phyloP scores from a whole-genome alignment of 2,888 invertebrate genomes.

The Scaptomyza caliginosa region DNA sequence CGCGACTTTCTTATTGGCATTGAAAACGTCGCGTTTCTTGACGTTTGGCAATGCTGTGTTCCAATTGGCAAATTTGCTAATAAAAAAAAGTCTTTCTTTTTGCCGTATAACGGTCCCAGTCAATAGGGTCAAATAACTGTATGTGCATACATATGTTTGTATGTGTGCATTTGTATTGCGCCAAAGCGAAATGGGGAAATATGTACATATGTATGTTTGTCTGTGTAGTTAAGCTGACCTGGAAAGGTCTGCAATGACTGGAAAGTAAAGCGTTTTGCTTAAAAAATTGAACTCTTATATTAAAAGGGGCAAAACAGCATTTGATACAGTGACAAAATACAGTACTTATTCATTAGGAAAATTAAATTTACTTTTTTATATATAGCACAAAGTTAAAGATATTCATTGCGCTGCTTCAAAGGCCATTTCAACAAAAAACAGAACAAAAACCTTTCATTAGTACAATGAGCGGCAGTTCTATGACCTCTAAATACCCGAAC shows the following conservation, averaged over 20 bases:
- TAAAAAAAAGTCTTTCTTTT: slow-evolving; percentile 43
- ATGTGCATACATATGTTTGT: slow-evolving; percentile 14
- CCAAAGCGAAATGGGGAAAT: slow-evolving; percentile 6
- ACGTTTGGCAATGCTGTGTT: slow-evolving; percentile 38
- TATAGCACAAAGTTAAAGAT: slow-evolving; percentile 4
- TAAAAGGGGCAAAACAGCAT: not conserved
- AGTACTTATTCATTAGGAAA: not conserved
- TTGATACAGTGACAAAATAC: not conserved
- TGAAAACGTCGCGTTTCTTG: slow-evolving; percentile 43
- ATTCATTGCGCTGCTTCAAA: slow-evolving; percentile 1
- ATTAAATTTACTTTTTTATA: not conserved
- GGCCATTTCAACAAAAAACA: no score
- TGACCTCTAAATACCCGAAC: slow-evolving; percentile 29
- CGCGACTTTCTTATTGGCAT: slow-evolving; percentile 74
- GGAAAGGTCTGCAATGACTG: slow-evolving; percentile 12
- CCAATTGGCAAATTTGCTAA: slow-evolving; percentile 47
- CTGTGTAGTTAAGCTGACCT: no score
- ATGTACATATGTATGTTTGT: no score
- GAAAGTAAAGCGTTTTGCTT: slow-evolving; percentile 16
- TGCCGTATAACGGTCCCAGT: slow-evolving; percentile 33
- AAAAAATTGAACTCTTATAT: slow-evolving; percentile 22
- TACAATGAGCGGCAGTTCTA: slow-evolving; percentile 26
- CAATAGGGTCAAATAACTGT: slow-evolving; percentile 54
- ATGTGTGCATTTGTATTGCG: not conserved
- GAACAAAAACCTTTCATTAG: not conserved